Base-by-base conservation (phyloP, 1,140 invertebrate species). In the Polypedilum pembai region DNA sequence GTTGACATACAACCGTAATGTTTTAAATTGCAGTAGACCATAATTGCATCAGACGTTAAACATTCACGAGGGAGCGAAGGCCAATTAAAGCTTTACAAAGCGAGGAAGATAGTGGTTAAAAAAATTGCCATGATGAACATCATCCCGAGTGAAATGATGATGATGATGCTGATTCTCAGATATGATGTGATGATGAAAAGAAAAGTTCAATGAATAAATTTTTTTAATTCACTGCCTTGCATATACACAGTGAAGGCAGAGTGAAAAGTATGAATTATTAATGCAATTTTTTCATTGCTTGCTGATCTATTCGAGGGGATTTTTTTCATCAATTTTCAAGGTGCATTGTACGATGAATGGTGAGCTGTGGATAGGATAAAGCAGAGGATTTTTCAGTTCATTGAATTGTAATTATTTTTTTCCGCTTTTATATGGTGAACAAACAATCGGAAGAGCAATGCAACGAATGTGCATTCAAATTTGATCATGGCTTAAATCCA, bases 321-420 rank as follows among this genome's bases (percentile, higher is more conserved):
- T 56, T 56, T 56, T 56, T 56, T 56, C 45, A 56, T 56, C 45
- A 56, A 56, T 56, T 56, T 56, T 56, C 45, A 56, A 56, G 45
- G 45, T 56, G 15, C 45, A 56, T 15, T 12, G 41, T 15, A 3
- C 41, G 41, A 56, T n/a, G 4, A 56, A 56, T n/a, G n/a, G n/a
- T 56, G 45, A 56, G 45, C 45, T 33, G n/a, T 56, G 10, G 15
- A 45, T 7, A 41, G 40, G 5, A 41, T 45, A 8, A 3, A 56
- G 45, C 45, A 56, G 45, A n/a, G 45, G 45, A 56, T 56, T 56
- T 56, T 56, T 12, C 8, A 56, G 45, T 56, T 56, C 45, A 56
- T 56, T 56, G 45, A 56, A 56, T 56, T 56, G 45, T 56, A 56
- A 56, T 56, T 56, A 56, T 56, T 56, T 56, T 41, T 56, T 56